Percentiles rank a stretch among this genome's conserved stretches.
phyloP scores from a whole-genome alignment of 2,888 invertebrate species.

The Euphydryas editha region DNA sequence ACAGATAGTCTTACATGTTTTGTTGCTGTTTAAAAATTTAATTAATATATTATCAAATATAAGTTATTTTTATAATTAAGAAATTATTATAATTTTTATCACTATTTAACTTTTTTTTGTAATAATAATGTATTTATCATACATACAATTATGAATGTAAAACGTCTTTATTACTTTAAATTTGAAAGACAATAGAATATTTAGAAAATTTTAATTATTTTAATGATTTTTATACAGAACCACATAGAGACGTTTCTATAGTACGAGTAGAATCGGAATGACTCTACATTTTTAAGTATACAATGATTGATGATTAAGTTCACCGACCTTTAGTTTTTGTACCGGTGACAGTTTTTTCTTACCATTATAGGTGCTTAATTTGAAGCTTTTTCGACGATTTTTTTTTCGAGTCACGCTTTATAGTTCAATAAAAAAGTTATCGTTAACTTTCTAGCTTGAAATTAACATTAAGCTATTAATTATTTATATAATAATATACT shows the following conservation, averaged over 20 bases:
- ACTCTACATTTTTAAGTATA: slow-evolving; percentile 26
- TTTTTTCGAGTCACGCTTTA: slow-evolving; percentile 22
- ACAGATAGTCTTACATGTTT: too few relatives aligned
- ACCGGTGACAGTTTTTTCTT: slow-evolving; percentile 23
- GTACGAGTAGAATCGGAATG: neutral
- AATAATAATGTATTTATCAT: too few relatives aligned
- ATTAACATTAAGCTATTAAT: neutral
- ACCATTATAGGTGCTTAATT: slow-evolving; percentile 27
- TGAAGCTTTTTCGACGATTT: slow-evolving; percentile 1
- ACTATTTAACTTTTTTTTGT: too few relatives aligned
- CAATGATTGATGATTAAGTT: slow-evolving; percentile 41
- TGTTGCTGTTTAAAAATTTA: too few relatives aligned
- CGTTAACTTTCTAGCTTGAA: neutral
- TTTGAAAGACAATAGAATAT: neutral
- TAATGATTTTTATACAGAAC: neutral
- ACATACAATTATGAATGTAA: too few relatives aligned
- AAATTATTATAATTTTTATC: neutral
- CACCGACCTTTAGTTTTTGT: slow-evolving; percentile 38
- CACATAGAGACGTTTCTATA: neutral
- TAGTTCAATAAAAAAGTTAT: neutral
- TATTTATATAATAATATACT: too few relatives aligned
- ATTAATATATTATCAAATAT: too few relatives aligned
- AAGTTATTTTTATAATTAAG: too few relatives aligned
- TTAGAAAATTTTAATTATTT: too few relatives aligned
- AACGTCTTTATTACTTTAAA: too few relatives aligned